These are phyloP conservation scores for Brachyhypopomus gauderio DNA, from an alignment of 2,113 vertebrate species.

Conservation along the genomic window DNA sequence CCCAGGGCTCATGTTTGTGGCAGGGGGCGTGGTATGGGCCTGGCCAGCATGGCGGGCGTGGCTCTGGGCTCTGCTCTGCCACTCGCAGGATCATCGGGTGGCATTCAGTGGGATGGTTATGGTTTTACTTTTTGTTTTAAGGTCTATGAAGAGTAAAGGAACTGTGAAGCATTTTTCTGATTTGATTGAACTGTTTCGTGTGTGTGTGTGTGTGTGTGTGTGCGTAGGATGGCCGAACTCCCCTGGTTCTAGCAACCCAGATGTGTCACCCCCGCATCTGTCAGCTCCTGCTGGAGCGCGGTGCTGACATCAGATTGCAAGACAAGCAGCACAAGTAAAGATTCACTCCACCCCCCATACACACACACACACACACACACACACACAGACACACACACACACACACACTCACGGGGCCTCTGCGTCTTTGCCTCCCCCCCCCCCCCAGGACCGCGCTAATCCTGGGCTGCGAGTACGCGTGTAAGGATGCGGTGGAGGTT, in stretches of 20 bases:
- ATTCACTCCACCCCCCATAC: neutral
- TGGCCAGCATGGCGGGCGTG: no score
- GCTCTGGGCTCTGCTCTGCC: no score
- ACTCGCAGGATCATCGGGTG: no score
- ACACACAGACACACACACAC: neutral
- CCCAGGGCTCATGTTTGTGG: no score
- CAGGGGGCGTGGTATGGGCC: no score
- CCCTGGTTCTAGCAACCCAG: conserved; percentile 92
- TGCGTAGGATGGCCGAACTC: conserved; percentile 88
- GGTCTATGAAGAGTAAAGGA: neutral
- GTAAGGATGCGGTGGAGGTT: conserved; percentile 91
- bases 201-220: conserved; percentile 5
- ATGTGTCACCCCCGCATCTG: conserved; percentile 91
- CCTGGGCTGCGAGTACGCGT: conserved; percentile 90
- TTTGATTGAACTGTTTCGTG: neutral
- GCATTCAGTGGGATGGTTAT: no score
- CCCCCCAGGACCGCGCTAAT: conserved; percentile 86
- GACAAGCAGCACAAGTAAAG: conserved; percentile 94
- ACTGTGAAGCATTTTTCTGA: neutral
- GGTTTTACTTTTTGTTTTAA: neutral
- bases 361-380: neutral
- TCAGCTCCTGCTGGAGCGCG: conserved; percentile 88
- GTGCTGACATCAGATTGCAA: conserved; percentile 83
- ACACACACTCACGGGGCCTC: neutral
- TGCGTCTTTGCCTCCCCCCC: neutral